Percentiles rank a stretch among this genome's conserved stretches.
Evolutionary conservation across 2,888 invertebrate genomes (phyloP).

Genomic region (Mimas tiliae): DNA sequence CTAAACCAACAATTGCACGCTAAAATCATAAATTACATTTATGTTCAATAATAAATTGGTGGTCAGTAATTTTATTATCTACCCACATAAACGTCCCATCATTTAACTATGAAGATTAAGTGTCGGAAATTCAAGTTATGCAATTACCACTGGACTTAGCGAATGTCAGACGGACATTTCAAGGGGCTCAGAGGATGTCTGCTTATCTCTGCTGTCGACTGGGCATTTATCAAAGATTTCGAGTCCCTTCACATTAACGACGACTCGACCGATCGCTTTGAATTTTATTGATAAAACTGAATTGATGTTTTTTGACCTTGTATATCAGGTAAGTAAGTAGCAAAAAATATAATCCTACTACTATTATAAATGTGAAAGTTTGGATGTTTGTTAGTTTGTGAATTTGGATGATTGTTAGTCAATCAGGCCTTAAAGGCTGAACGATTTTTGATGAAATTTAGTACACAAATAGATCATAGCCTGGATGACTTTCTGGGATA

Average conservation of each 20-base stretch:
- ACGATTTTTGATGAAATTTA: too few relatives aligned
- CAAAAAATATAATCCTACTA: neutral
- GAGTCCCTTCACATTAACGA: constrained; percentile 31
- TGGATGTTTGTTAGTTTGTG: too few relatives aligned
- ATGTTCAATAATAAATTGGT: constrained; percentile 22
- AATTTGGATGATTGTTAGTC: too few relatives aligned
- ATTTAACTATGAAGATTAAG: constrained; percentile 37
- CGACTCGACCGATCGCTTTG: neutral
- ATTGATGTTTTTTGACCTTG: neutral
- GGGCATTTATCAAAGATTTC: constrained; percentile 54
- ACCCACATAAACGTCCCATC: constrained; percentile 28
- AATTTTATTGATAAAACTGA: constrained; percentile 7
- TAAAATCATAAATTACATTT: constrained; percentile 21
- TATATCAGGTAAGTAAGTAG: neutral
- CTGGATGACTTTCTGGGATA: too few relatives aligned
- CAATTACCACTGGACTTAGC: constrained; percentile 63
- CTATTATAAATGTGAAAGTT: too few relatives aligned
- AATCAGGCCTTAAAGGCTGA: too few relatives aligned
- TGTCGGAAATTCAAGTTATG: constrained; percentile 51
- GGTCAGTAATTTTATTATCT: constrained; percentile 28
- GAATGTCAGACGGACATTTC: constrained; percentile 57
- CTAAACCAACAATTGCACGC: constrained; percentile 23
- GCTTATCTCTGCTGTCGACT: constrained; percentile 55
- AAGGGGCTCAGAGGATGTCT: constrained; percentile 55
- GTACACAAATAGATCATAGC: too few relatives aligned